Evolutionary conservation across 2,113 vertebrate genomes (phyloP), one percentile per base, ranked within the genome.

Genomic region (Geococcyx californianus): DNA sequence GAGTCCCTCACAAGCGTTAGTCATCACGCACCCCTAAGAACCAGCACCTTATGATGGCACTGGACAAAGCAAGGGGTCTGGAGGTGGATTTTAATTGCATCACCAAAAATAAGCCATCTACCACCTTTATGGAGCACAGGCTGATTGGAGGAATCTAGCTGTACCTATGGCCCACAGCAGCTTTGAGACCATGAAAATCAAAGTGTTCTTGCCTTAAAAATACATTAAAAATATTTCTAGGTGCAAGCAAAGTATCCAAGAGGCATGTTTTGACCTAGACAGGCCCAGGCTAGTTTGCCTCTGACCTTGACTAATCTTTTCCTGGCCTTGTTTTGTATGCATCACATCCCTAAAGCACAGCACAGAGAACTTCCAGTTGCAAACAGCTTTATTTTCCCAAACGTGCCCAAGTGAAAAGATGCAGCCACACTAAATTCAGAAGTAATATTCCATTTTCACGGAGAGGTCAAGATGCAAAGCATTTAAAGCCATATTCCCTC

Each of bases 241-340:
- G n/a, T n/a, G n/a, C n/a, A n/a, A n/a, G n/a, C n/a, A n/a, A n/a
- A n/a, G n/a, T n/a, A n/a, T n/a, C n/a, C n/a, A n/a, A n/a, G 26
- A 85, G 6, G 33, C 17, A 36, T 47, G 59, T 87, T 91, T 78
- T 96, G 93, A 96, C 85, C 91, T 82, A 86, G 94, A 80, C 89
- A 85, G 93, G 84, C 62, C 62, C 84, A 83, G 91, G 78, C 78
- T 91, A 93, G 70, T 69, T 70, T 80, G 63, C 70, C 89, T 56
- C 58, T 89, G 93, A 91, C 78, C 91, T 62, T 95, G 84, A 85
- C 63, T 94, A 94, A 87, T 85, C 31, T 91, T 93, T 91, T 87
- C 74, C 79, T 89, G 81, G 93, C 89, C 21, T 16, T 6, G 84
- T 93, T 89, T 17, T 36, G 20, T 18, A 13, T 60, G 26, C 45